Percentiles rank a stretch among this genome's conserved stretches.
These are phyloP conservation scores for Tiliacea citrago DNA, from an alignment of 2,888 invertebrate species.

Conservation along the genomic window DNA sequence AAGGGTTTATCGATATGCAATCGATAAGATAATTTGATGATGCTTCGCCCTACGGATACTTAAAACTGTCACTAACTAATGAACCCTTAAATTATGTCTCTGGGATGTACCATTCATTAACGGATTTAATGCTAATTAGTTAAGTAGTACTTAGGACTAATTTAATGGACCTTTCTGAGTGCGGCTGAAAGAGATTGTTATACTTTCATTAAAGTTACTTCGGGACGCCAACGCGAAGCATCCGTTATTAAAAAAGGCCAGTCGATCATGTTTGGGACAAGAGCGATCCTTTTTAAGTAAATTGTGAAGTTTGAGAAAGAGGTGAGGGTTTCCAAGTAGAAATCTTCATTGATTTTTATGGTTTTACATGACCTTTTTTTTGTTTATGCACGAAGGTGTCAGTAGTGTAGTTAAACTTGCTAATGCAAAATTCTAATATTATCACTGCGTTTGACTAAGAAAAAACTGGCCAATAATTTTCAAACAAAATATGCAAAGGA, in stretches of 20 bases:
- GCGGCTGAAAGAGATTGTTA: constrained; percentile 12
- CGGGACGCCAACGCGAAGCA: constrained; percentile 16
- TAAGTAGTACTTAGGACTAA: too few relatives aligned
- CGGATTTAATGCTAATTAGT: too few relatives aligned
- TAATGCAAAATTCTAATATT: neutral
- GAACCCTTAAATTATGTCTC: too few relatives aligned
- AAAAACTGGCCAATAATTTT: neutral
- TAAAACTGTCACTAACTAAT: too few relatives aligned
- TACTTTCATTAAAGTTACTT: constrained; percentile 16
- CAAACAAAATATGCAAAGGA: neutral
- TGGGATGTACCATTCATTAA: too few relatives aligned
- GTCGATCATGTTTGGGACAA: constrained; percentile 1
- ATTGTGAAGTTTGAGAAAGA: constrained; percentile 16
- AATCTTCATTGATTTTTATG: constrained; percentile 23
- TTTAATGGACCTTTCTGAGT: too few relatives aligned
- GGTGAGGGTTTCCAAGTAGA: constrained; percentile 31
- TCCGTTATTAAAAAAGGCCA: constrained; percentile 21
- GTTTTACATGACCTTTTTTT: neutral
- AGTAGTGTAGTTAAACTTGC: too few relatives aligned
- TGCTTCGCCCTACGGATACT: too few relatives aligned
- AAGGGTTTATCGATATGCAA: too few relatives aligned
- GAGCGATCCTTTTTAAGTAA: constrained; percentile 23
- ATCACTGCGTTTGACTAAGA: neutral
- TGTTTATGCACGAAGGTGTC: neutral
- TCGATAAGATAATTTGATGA: too few relatives aligned